These are phyloP conservation scores for Amblyteles armatorius DNA, from an alignment of 2,888 invertebrate genomes.

Conservation along the genomic window DNA sequence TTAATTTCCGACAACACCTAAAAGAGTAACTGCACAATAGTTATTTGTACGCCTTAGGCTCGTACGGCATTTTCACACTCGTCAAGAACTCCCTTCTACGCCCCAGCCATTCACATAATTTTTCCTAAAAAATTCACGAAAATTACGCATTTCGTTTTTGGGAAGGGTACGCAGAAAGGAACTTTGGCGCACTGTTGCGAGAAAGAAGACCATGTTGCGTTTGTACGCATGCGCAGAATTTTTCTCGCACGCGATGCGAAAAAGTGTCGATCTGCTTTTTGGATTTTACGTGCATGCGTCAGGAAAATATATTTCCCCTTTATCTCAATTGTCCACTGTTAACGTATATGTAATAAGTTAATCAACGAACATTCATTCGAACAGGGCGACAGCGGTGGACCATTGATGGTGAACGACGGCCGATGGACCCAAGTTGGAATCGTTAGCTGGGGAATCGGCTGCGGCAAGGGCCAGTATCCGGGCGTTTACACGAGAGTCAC, in stretches of 20 bases:
- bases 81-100: too few species aligned
- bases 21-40: background rate
- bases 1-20: background rate
- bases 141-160: too few species aligned
- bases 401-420: slow-evolving; percentile 92
- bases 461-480: slow-evolving; percentile 96
- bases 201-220: too few species aligned
- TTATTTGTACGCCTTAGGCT: background rate
- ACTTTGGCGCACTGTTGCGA: too few species aligned
- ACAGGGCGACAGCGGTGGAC: slow-evolving; percentile 96
- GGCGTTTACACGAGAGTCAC: slow-evolving; percentile 96
- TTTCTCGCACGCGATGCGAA: too few species aligned
- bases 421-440: slow-evolving; percentile 94
- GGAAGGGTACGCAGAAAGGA: too few species aligned
- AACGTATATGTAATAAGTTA: background rate
- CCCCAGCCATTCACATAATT: too few species aligned
- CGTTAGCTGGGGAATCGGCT: slow-evolving; percentile 96
- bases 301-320: background rate
- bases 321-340: background rate
- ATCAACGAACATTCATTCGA: slow-evolving; percentile 63
- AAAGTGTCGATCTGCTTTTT: too few species aligned
- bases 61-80: too few species aligned
- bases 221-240: too few species aligned
- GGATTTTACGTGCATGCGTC: background rate
- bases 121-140: too few species aligned